Evolutionary conservation across 2,797 vertebrate species (phyloP).

Genomic region (Platalea minor): DNA sequence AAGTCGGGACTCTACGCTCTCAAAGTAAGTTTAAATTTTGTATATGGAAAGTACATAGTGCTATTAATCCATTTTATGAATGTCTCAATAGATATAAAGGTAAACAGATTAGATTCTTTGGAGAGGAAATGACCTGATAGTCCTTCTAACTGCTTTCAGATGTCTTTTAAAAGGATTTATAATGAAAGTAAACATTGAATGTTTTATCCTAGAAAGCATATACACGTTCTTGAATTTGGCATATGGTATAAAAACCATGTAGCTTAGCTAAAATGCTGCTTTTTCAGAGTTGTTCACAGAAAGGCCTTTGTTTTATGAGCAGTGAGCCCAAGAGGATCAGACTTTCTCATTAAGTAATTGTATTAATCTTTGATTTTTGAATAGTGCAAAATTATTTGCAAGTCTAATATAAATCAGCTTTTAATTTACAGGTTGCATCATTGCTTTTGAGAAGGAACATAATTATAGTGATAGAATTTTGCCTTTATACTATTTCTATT

Average conservation of each 20-base stretch:
- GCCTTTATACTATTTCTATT: not conserved
- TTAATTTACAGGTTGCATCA: not conserved
- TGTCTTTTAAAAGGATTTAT: conserved; percentile 64
- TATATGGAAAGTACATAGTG: not conserved
- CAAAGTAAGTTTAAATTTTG: conserved; percentile 80
- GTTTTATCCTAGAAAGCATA: conserved; percentile 62
- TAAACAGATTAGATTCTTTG: conserved; percentile 65
- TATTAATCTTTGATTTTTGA: conserved; percentile 18
- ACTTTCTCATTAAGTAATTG: conserved; percentile 29
- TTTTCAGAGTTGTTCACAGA: conserved; percentile 42
- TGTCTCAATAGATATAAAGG: conserved; percentile 52
- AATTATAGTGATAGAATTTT: not conserved
- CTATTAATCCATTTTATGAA: conserved; percentile 50
- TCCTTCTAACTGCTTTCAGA: conserved; percentile 67
- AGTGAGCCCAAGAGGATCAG: conserved; percentile 18
- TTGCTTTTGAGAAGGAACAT: not conserved
- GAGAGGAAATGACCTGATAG: conserved; percentile 50
- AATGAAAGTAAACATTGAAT: conserved; percentile 62
- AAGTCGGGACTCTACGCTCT: conserved; percentile 86
- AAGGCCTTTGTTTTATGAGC: conserved; percentile 22
- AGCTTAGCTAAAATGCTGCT: conserved; percentile 43
- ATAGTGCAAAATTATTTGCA: conserved; percentile 2
- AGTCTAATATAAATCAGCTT: conserved; percentile 6
- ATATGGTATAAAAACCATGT: conserved; percentile 41
- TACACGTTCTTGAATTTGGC: conserved; percentile 52